Percentiles rank a stretch among this genome's conserved stretches.
phyloP scores from a whole-genome alignment of 1,140 invertebrate genomes.

The Trichonephila clavipes region DNA sequence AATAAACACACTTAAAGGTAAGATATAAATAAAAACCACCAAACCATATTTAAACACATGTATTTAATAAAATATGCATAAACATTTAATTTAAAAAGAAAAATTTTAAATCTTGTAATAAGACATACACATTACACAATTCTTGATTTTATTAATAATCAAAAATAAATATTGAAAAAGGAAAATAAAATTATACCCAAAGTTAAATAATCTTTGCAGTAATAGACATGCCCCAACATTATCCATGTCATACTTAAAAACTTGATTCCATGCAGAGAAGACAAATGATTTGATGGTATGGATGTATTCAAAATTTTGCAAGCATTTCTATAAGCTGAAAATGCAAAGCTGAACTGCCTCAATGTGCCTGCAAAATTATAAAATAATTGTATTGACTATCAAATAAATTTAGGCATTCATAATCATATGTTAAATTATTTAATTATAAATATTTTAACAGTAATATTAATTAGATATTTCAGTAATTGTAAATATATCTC shows the following conservation, averaged over 20 bases:
- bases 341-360: constrained; percentile 63
- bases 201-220: constrained; percentile 74
- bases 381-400: not conserved
- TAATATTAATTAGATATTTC: not conserved
- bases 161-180: no score
- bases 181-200: constrained; percentile 51
- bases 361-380: constrained; percentile 47
- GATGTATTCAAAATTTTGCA: constrained; percentile 66
- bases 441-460: no score
- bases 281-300: constrained; percentile 59
- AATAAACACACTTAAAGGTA: not conserved
- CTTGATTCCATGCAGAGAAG: constrained; percentile 75
- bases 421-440: no score
- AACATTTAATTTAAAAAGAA: no score
- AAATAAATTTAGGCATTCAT: no score
- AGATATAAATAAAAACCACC: not conserved
- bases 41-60: not conserved
- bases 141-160: no score
- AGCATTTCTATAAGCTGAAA: constrained; percentile 70
- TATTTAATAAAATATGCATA: not conserved
- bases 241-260: constrained; percentile 77
- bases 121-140: no score
- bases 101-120: no score
- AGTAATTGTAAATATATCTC: not conserved
- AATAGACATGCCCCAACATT: constrained; percentile 77